A percentile compares a stretch with the other conserved stretches of the same genome.
Evolutionary conservation across 2,888 invertebrate species (phyloP).

Genomic region (Cynaeus angustus): DNA sequence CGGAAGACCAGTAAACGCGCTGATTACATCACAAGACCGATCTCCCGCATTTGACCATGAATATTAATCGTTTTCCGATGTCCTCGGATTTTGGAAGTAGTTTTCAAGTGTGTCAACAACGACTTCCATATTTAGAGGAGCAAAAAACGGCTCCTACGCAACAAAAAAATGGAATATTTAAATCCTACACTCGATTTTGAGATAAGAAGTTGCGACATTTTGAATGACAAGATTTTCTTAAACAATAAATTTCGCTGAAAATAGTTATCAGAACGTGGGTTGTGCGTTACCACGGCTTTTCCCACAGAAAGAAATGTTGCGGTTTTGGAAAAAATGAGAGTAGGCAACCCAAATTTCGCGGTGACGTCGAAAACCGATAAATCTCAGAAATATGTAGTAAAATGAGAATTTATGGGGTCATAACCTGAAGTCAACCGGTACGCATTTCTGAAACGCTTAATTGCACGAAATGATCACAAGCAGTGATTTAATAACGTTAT

Average conservation of each 20-base stretch:
- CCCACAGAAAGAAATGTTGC: too few relatives aligned
- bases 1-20: constrained; percentile 2
- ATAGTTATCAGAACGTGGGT: too few relatives aligned
- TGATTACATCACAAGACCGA: neutral
- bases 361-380: constrained; percentile 11
- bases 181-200: too few relatives aligned
- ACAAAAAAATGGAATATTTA: too few relatives aligned
- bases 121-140: constrained; percentile 1
- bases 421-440: constrained; percentile 26
- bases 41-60: neutral
- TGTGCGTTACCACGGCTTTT: too few relatives aligned
- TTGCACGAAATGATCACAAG: constrained; percentile 39
- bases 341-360: neutral
- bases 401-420: constrained; percentile 37
- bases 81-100: constrained; percentile 12
- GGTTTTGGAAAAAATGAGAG: too few relatives aligned
- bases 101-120: constrained; percentile 11
- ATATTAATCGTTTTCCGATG: constrained; percentile 7
- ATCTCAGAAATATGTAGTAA: constrained; percentile 34
- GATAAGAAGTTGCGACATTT: too few relatives aligned
- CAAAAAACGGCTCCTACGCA: too few relatives aligned
- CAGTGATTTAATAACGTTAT: constrained; percentile 42
- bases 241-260: too few relatives aligned
- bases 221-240: too few relatives aligned
- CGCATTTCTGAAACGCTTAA: constrained; percentile 37